Percentiles rank a stretch among this genome's conserved stretches.
phyloP scores from a whole-genome alignment of 1,140 invertebrate genomes.

The Chelonus insularis region DNA sequence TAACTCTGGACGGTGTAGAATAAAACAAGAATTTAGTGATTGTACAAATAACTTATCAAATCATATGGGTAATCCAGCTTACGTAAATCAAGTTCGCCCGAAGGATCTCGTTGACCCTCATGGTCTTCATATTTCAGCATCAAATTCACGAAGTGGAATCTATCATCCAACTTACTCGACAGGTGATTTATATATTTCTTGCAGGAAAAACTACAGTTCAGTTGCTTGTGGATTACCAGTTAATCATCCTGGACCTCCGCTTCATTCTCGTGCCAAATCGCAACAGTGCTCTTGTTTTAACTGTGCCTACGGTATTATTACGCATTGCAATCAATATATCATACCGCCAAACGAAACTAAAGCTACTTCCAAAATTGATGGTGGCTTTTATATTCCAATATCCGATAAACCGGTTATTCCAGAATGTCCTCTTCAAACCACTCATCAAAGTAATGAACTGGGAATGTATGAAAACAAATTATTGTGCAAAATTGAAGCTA shows the following conservation, averaged over 20 bases:
- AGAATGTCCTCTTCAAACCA: constrained; percentile 33
- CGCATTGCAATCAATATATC: constrained; percentile 48
- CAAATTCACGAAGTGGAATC: constrained; percentile 34
- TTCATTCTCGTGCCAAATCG: constrained; percentile 31
- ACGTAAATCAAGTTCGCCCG: constrained; percentile 33
- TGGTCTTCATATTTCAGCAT: constrained; percentile 37
- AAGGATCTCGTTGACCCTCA: constrained; percentile 39
- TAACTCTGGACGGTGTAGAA: constrained; percentile 32
- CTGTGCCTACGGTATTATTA: constrained; percentile 46
- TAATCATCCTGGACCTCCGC: constrained; percentile 33
- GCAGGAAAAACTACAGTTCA: constrained; percentile 44
- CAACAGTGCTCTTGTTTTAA: constrained; percentile 40
- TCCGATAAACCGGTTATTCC: constrained; percentile 44
- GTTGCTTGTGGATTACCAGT: constrained; percentile 42
- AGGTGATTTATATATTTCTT: constrained; percentile 44
- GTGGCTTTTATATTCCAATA: constrained; percentile 44
- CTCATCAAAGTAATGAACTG: constrained; percentile 37
- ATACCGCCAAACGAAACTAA: constrained; percentile 42
- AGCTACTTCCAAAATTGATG: constrained; percentile 40
- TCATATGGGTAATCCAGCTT: constrained; percentile 34
- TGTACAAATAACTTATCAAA: constrained; percentile 25
- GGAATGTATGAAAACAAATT: constrained; percentile 46
- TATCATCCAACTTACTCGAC: constrained; percentile 39
- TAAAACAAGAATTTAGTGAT: constrained; percentile 45
- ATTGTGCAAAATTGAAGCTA: constrained; percentile 38